Conservation (phyloP, 2,888 invertebrate genomes). For the Andrena bucephala region DNA sequence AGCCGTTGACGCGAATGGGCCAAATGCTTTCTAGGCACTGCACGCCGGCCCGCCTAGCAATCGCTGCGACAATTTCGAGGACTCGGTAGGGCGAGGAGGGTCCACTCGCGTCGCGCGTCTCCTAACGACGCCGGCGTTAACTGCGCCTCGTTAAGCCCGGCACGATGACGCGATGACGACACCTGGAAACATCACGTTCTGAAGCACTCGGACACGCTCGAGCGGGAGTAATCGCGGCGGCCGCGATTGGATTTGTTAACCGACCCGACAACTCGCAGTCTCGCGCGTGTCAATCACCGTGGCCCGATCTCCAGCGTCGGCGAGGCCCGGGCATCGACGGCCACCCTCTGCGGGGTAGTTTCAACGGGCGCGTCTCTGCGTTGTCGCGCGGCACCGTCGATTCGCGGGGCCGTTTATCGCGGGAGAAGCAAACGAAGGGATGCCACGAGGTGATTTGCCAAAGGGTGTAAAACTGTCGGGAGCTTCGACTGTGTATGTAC, state of each 20-base stretch:
- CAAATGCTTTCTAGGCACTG: conserved; percentile 48
- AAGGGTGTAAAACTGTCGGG: too few relatives aligned
- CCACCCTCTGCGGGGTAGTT: background rate
- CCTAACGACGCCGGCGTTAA: conserved; percentile 69
- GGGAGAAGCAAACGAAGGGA: background rate
- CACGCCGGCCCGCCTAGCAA: conserved; percentile 17
- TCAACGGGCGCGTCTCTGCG: background rate
- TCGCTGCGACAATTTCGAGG: conserved; percentile 44
- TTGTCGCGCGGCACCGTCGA: background rate
- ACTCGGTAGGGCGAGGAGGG: conserved; percentile 27
- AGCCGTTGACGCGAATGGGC: conserved; percentile 1
- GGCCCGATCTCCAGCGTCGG: background rate
- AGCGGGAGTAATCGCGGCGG: conserved; percentile 60
- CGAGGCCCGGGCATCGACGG: conserved; percentile 1
- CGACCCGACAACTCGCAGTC: conserved; percentile 39
- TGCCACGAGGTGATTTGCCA: too few relatives aligned
- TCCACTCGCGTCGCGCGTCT: conserved; percentile 47
- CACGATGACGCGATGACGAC: conserved; percentile 58
- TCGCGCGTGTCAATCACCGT: conserved; percentile 37
- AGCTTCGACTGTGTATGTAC: too few relatives aligned
- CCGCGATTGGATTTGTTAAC: conserved; percentile 60
- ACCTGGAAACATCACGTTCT: conserved; percentile 67
- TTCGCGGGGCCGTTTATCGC: too few relatives aligned
- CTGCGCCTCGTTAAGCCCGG: conserved; percentile 69
- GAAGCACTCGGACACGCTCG: conserved; percentile 53